Evolutionary conservation across 2,797 vertebrate genomes (phyloP).

Genomic region (Poeciliopsis gracilis): DNA sequence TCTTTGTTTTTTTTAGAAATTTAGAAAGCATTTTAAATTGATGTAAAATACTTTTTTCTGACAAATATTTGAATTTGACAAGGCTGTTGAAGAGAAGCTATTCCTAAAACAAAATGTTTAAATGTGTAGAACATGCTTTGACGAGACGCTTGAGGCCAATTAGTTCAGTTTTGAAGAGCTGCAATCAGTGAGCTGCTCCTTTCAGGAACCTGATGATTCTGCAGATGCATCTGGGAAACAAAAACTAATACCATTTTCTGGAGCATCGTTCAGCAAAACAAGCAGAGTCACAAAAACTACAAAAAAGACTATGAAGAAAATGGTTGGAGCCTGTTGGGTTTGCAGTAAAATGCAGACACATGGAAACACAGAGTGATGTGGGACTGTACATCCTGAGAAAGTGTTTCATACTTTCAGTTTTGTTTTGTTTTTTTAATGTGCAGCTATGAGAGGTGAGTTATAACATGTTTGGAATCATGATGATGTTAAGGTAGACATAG

Average conservation of each 20-base stretch:
- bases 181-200: not conserved
- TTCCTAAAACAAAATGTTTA: not conserved
- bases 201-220: not conserved
- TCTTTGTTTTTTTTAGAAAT: too few species aligned
- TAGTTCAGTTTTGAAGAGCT: conserved; percentile 6
- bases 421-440: not conserved
- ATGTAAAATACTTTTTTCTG: not conserved
- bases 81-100: not conserved
- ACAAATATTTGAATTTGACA: not conserved
- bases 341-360: not conserved
- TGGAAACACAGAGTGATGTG: not conserved
- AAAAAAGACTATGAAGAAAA: not conserved
- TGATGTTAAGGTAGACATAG: not conserved
- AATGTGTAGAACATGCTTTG: not conserved
- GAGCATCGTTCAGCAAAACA: too few species aligned
- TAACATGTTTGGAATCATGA: not conserved
- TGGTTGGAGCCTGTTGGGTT: not conserved
- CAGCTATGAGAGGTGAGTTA: not conserved
- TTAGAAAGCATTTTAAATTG: not conserved
- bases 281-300: not conserved
- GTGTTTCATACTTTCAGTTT: not conserved
- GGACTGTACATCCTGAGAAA: not conserved
- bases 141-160: conserved; percentile 11
- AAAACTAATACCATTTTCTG: not conserved
- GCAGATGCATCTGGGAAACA: not conserved